These are phyloP conservation scores for Spodoptera litura DNA, from an alignment of 1,140 invertebrate species.

Conservation along the genomic window DNA sequence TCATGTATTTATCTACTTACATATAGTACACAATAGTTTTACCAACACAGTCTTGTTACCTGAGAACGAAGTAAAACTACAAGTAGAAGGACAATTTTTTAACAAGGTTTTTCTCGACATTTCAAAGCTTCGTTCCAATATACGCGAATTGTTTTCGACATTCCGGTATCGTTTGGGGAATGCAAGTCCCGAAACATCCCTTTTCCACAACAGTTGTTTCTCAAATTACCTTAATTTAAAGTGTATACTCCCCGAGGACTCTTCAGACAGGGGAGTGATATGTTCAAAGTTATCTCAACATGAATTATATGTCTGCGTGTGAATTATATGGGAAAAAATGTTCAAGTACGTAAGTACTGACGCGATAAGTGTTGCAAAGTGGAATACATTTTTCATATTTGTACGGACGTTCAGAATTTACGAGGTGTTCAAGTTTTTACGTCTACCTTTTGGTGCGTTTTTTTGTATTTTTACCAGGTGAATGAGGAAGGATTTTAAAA, in stretches of 20 bases:
- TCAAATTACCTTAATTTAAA: constrained; percentile 27
- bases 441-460: neutral
- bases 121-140: too few relatives aligned
- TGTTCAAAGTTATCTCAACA: constrained; percentile 30
- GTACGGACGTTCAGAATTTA: constrained; percentile 20
- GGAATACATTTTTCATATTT: constrained; percentile 41
- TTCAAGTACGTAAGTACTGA: constrained; percentile 4
- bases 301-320: constrained; percentile 26
- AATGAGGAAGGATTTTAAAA: neutral
- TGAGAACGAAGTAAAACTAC: too few relatives aligned
- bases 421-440: constrained; percentile 22
- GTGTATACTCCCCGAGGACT: neutral
- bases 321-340: constrained; percentile 30
- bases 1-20: too few relatives aligned
- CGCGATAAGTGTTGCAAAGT: constrained; percentile 36
- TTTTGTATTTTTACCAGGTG: neutral
- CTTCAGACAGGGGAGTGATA: neutral
- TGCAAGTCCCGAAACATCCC: neutral
- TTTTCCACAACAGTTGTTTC: constrained; percentile 15
- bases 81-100: too few relatives aligned
- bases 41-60: too few relatives aligned
- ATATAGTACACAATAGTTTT: neutral
- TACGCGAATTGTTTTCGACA: neutral
- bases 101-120: too few relatives aligned
- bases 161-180: neutral